Percentiles rank a stretch among this genome's conserved stretches.
Evolutionary conservation across 2,113 vertebrate genomes (phyloP).

Genomic region (Halichoeres trimaculatus): DNA sequence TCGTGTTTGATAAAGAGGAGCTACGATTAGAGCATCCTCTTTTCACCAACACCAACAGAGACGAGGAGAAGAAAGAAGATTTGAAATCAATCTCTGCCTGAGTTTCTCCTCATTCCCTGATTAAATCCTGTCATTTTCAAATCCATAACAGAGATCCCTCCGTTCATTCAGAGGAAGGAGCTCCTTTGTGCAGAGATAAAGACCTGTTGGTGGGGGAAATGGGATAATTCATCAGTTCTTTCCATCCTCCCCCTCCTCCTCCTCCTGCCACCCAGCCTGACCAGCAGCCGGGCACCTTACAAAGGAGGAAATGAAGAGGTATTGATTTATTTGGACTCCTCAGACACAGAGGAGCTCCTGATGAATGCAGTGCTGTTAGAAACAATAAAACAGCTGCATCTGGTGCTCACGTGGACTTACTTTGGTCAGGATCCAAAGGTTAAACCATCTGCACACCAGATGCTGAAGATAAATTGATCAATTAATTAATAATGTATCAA

Average conservation of each 20-base stretch:
- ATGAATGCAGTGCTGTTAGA: neutral
- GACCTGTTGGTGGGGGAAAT: constrained; percentile 32
- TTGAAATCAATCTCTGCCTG: neutral
- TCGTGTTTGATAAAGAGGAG: too few relatives aligned
- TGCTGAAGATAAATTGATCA: too few relatives aligned
- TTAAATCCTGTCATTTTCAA: neutral
- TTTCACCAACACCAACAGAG: neutral
- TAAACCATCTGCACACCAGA: too few relatives aligned
- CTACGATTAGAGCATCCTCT: too few relatives aligned
- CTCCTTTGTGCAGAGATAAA: constrained; percentile 12
- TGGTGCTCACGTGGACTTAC: too few relatives aligned
- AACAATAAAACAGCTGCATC: neutral
- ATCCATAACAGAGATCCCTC: neutral
- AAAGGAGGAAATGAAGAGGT: constrained; percentile 24
- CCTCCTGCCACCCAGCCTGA: constrained; percentile 32
- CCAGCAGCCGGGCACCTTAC: constrained; percentile 36
- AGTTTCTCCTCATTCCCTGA: neutral
- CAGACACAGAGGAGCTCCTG: constrained; percentile 2
- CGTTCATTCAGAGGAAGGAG: constrained; percentile 8
- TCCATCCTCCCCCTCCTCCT: constrained; percentile 28
- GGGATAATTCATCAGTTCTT: constrained; percentile 55
- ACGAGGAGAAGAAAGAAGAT: neutral
- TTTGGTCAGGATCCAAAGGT: too few relatives aligned
- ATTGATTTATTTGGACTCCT: constrained; percentile 44
- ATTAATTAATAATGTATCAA: too few relatives aligned